Percentiles rank a stretch among this genome's conserved stretches.
Conservation (phyloP, 2,797 vertebrate species). For the Halcyon leucocephala region DNA sequence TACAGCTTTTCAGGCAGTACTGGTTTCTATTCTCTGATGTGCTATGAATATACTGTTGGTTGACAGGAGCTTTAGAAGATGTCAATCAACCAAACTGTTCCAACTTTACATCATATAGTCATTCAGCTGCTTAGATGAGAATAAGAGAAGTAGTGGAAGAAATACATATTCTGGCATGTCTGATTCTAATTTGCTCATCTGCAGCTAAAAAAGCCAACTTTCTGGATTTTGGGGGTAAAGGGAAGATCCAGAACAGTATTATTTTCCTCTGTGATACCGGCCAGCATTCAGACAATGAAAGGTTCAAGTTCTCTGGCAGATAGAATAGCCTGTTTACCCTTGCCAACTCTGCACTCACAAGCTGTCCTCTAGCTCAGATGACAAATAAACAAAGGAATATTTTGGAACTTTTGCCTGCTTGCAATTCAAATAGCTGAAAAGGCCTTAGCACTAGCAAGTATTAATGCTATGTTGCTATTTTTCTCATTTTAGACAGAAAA, state of each 20-base stretch:
- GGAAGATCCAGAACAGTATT: not conserved
- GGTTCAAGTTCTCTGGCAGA: not conserved
- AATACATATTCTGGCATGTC: not conserved
- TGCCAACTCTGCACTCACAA: not conserved
- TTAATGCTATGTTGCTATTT: not conserved
- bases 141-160: not conserved
- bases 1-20: not conserved
- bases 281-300: not conserved
- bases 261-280: not conserved
- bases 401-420: not conserved
- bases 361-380: not conserved
- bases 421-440: not conserved
- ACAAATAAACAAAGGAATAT: constrained; percentile 27
- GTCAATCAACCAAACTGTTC: not conserved
- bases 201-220: not conserved
- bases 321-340: not conserved
- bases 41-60: not conserved
- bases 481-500: not conserved
- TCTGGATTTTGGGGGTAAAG: not conserved
- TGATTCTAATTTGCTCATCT: not conserved
- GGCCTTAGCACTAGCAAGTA: not conserved
- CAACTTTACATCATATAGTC: not conserved
- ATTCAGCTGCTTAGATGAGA: not conserved
- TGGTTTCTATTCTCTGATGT: not conserved
- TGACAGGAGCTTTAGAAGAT: not conserved